Base-by-base conservation (phyloP, 2,113 vertebrate genomes). In the Hepsetus odoe region DNA sequence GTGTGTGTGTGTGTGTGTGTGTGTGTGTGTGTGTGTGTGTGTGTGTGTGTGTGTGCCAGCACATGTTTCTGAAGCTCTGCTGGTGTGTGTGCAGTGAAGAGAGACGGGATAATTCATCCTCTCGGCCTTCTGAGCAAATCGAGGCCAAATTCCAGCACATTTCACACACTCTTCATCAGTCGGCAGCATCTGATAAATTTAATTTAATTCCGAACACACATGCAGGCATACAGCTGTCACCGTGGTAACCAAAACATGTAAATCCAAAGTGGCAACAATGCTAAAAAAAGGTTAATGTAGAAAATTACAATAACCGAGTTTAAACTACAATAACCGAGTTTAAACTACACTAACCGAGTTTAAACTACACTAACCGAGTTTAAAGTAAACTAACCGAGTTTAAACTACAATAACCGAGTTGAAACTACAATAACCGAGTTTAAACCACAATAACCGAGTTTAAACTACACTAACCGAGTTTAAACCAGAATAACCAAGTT, bases 1-100 rank as follows among this genome's bases (percentile, higher is more conserved):
- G 53, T 32, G 30, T 77, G 51, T 68, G 86, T 76, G 70, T 74
- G 56, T 77, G 82, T 84, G 81, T 62, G 53, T 88, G 67, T 78
- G 66, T 62, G 55, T 68, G 71, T 56, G 70, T 74, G 80, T 76
- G 70, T 81, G 70, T 13, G 65, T 72, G 72, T 65, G 80, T 38
- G 33, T 71, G 26, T 58, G 32, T 55, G 59, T n/a, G 64, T 30
- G 59, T 64, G 53, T 75, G 73, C 40, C 72, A 49, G 73, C 61
- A 76, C 46, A 76, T 76, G 49, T 68, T 67, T 66, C 58, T 76
- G 72, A 55, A 74, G 67, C 40, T 58, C 76, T 38, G 51, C 30
- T 49, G 38, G 35, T 20, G n/a, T 32, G 38, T 72, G 44, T 30
- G 59, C 46, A 30, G 67, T 22, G 72, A 59, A 7, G 67, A 83